phyloP scores from a whole-genome alignment of 2,888 invertebrate species.

The Harpalus rubripes region DNA sequence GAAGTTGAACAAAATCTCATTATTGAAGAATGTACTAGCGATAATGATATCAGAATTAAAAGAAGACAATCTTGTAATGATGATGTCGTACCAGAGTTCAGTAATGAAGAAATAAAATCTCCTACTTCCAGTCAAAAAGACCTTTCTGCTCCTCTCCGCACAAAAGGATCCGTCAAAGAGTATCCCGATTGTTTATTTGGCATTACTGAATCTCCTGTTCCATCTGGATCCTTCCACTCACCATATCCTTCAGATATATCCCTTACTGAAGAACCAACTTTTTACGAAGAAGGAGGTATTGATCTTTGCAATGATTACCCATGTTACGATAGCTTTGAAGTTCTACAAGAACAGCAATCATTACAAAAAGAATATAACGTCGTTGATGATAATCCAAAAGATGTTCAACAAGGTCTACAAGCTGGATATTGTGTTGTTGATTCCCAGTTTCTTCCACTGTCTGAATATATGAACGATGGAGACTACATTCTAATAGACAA shows the following conservation, averaged over 20 bases:
- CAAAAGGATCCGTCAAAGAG: conserved; percentile 60
- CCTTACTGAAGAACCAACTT: conserved; percentile 57
- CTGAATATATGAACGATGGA: conserved; percentile 59
- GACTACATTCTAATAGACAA: conserved; percentile 53
- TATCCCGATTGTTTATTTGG: conserved; percentile 62
- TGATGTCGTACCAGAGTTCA: conserved; percentile 19
- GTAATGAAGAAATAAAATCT: conserved; percentile 52
- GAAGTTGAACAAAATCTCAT: conserved; percentile 19
- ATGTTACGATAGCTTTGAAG: conserved; percentile 60
- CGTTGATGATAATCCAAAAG: conserved; percentile 50
- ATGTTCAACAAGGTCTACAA: conserved; percentile 54
- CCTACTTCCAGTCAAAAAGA: conserved; percentile 33
- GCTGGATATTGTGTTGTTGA: conserved; percentile 57
- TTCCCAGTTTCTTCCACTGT: conserved; percentile 45
- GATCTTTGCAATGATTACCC: conserved; percentile 59
- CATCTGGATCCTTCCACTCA: conserved; percentile 53
- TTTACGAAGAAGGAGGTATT: conserved; percentile 60
- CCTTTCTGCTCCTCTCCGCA: conserved; percentile 16
- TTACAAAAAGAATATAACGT: conserved; percentile 40
- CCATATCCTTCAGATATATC: conserved; percentile 64
- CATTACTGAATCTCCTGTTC: conserved; percentile 56
- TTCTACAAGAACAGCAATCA: conserved; percentile 60
- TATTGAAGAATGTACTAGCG: neutral
- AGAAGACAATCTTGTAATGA: conserved; percentile 35
- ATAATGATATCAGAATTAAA: conserved; percentile 3